Evolutionary conservation across 2,113 vertebrate genomes (phyloP), one percentile per base, ranked within the genome.

Genomic region (Xerus inauris): DNA sequence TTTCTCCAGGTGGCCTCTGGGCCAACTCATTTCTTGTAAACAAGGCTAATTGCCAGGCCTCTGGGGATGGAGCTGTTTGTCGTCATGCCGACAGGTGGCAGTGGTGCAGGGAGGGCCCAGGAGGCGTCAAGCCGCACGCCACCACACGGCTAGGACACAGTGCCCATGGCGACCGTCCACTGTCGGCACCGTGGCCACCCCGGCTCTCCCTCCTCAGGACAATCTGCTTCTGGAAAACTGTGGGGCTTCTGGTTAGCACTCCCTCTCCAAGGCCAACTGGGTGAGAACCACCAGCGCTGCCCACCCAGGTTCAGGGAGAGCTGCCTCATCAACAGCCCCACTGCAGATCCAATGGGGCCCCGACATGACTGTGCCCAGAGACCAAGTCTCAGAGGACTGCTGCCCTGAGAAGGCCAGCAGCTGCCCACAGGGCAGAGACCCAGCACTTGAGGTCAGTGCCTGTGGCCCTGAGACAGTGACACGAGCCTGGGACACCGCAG

Each of bases 281-380:
- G 28, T 38, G 1, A 9, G 24, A 38, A 30, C 24, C 1, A 8
- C 26, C 0, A 1, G 22, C 0, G 1, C 8, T 5, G 4, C 7
- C 6, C 0, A 69, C 1, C 0, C 7, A 3, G 38, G 14, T 30
- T n/a, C 19, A 7, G 10, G 67, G 1, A 14, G 65, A 47, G 32
- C 80, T 1, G 30, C 54, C 59, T 7, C 17, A 45, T 24, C 2
- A 32, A 20, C 24, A 32, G 67, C 8, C 84, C 6, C 8, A 12
- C 51, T 47, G 8, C 28, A 6, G 67, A 30, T 10, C 35, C 83
- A 20, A 4, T n/a, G 0, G 22, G 54, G n/a, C 17, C 13, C 30
- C 0, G 2, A 3, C 12, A 28, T 1, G 2, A 17, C n/a, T 7
- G 1, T 12, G 26, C 22, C 73, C 14, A 10, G 84, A 64, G 85